Conservation (phyloP, 2,888 invertebrate species). For the Scaptomyza polygonia region DNA sequence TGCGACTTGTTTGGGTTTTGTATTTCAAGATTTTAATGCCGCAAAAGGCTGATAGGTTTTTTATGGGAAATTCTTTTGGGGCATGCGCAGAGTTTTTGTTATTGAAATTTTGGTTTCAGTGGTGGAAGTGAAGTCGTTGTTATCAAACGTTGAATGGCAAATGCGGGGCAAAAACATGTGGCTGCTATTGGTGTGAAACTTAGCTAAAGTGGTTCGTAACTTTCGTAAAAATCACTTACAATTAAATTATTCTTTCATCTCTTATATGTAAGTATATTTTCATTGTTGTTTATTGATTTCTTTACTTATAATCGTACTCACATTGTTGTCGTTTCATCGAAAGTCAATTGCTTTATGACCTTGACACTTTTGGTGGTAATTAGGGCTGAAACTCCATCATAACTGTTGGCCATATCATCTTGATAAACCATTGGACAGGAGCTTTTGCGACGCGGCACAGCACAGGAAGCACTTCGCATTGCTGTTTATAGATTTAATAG, state of each 20-base stretch:
- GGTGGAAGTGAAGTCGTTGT: slow-evolving; percentile 24
- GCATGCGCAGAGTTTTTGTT: slow-evolving; percentile 76
- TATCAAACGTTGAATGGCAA: slow-evolving; percentile 1
- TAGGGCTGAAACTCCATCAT: slow-evolving; percentile 43
- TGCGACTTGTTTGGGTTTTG: slow-evolving; percentile 62
- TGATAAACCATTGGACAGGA: slow-evolving; percentile 73
- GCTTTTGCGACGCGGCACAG: slow-evolving; percentile 66
- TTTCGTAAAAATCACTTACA: neutral
- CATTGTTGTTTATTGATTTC: neutral
- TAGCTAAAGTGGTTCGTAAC: neutral
- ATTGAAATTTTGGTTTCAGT: slow-evolving; percentile 59
- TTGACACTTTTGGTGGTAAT: slow-evolving; percentile 63
- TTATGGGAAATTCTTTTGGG: slow-evolving; percentile 56
- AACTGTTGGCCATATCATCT: slow-evolving; percentile 43
- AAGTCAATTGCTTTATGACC: slow-evolving; percentile 63
- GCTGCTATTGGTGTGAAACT: slow-evolving; percentile 17
- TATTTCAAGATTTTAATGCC: slow-evolving; percentile 50
- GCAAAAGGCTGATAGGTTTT: slow-evolving; percentile 27
- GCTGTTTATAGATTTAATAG: slow-evolving; percentile 25
- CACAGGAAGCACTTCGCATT: slow-evolving; percentile 49
- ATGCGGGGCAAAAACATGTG: slow-evolving; percentile 22
- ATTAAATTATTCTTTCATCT: too few species aligned
- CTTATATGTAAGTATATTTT: neutral
- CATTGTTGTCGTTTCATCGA: slow-evolving; percentile 70
- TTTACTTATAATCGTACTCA: slow-evolving; percentile 50